These are phyloP conservation scores for Thecocarcelia acutangulata DNA, from an alignment of 2,888 invertebrate genomes.

Conservation along the genomic window DNA sequence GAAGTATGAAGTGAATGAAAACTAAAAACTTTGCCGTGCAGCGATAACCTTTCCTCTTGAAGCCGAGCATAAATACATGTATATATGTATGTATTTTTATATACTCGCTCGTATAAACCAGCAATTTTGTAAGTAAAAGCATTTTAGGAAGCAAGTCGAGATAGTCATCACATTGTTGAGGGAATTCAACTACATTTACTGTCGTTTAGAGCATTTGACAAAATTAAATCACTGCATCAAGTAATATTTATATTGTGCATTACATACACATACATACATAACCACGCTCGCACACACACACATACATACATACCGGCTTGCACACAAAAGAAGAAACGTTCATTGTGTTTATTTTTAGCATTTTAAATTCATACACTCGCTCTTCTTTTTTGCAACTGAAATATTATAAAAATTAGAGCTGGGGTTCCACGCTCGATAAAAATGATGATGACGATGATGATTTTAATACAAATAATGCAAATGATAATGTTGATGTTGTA, in stretches of 20 bases:
- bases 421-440: slow-evolving; percentile 18
- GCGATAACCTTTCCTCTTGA: no score
- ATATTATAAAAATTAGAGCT: slow-evolving; percentile 24
- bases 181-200: slow-evolving; percentile 55
- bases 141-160: slow-evolving; percentile 11
- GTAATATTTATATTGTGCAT: slow-evolving; percentile 49
- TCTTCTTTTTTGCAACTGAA: slow-evolving; percentile 34
- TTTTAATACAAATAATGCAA: slow-evolving; percentile 44
- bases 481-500: slow-evolving; percentile 15
- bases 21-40: no score
- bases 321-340: not conserved
- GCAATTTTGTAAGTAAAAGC: not conserved
- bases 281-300: not conserved
- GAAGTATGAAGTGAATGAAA: no score
- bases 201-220: slow-evolving; percentile 55
- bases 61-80: no score
- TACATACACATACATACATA: not conserved
- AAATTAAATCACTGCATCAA: slow-evolving; percentile 54
- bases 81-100: no score
- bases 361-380: slow-evolving; percentile 3
- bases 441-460: slow-evolving; percentile 23
- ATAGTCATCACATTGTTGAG: slow-evolving; percentile 39
- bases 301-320: not conserved
- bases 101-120: no score
- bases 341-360: slow-evolving; percentile 29